These are phyloP conservation scores for Aythya baeri DNA, from an alignment of 2,113 vertebrate species.

Conservation along the genomic window DNA sequence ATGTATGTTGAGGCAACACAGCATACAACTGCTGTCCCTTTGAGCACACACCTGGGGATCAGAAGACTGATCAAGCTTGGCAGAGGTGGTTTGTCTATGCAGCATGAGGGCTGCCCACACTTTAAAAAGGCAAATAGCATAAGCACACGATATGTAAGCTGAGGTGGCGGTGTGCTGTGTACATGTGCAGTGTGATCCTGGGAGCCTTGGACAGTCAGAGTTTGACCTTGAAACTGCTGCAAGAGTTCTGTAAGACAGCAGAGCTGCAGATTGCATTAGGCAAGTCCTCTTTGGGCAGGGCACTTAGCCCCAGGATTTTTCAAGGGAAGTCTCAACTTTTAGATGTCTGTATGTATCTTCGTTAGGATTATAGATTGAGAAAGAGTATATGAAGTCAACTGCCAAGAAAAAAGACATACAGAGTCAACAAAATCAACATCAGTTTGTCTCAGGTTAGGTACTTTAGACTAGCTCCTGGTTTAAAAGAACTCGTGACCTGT, in stretches of 20 bases:
- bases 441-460: not conserved
- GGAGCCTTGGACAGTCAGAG: not conserved
- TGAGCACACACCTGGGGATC: not conserved
- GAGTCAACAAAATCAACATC: not conserved
- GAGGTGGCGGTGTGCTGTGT: not conserved
- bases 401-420: not conserved
- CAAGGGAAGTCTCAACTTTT: not conserved
- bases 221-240: not conserved
- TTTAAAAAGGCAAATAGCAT: not conserved
- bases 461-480: not conserved
- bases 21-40: not conserved
- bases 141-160: not conserved
- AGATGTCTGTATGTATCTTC: not conserved
- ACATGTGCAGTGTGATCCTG: not conserved
- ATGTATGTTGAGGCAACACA: not conserved
- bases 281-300: not conserved
- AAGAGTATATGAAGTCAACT: not conserved
- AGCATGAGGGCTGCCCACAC: not conserved
- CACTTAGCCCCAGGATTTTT: not conserved
- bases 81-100: not conserved
- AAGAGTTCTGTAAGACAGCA: not conserved
- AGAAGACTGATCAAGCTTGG: not conserved
- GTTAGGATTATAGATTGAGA: not conserved
- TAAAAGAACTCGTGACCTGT: not conserved
- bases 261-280: not conserved